Base-by-base conservation (phyloP, 2,797 vertebrate species). In the Gephyroberyx darwinii region DNA sequence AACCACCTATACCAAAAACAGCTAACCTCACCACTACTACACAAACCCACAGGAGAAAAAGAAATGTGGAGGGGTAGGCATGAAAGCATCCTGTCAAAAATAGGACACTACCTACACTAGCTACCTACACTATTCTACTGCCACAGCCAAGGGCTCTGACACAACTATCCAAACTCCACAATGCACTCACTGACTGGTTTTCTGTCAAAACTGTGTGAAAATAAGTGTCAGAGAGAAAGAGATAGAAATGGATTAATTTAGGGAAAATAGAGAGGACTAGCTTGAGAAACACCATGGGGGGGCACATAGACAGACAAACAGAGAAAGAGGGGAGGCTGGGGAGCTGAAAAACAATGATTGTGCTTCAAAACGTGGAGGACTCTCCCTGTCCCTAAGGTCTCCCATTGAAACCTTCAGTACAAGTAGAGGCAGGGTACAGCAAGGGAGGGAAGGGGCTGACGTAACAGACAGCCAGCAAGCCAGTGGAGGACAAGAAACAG, bases 81-180 rank as follows among this genome's bases (percentile, higher is more conserved):
- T 45, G 45, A 58, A 62, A 59, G 31, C 45, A 58, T 50, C 60
- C 55, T 68, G 35, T 56, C 59, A 65, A 53, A 63, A 75, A 61
- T 57, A 22, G 35, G 26, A 52, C 31, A 67, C 33, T 35, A 37
- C 63, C 47, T 14, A 43, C 60, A 50, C 52, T 35, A 31, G 64
- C 33, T 35, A 31, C 63, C 47, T 14, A 43, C 60, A 50, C 52
- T 41, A 10, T 41, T 41, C 33, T 43, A 12, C 50, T 20, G 54
- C 59, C 22, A 62, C 58, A 55, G 19, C 64, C 61, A 52, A 50
- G 12, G 41, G 57, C 45, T 81, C 52, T 53, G 53, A 69, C 65
- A 75, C 35, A 63, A 64, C 60, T 41, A 62, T 58, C 45, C 61
- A 73, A 53, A 58, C 54, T 55, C 61, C 43, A 30, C 70, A 58